Conservation (phyloP, 1,140 invertebrate species). For the Triops cancriformis region DNA sequence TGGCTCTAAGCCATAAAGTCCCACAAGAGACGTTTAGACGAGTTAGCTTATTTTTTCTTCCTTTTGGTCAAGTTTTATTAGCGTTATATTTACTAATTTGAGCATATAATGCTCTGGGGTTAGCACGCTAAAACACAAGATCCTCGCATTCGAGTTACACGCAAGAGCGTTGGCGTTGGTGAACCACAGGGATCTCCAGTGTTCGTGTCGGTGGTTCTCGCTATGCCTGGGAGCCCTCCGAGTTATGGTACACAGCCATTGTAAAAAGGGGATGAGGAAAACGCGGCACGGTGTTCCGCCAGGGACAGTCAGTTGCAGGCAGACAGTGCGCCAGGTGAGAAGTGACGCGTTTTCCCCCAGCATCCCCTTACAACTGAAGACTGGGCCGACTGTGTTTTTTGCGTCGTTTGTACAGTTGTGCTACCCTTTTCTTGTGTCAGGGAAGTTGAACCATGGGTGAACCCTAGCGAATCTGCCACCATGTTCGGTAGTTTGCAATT, state of each 20-base stretch:
- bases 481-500: conserved; percentile 18
- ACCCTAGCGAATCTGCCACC: not conserved
- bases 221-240: conserved; percentile 2
- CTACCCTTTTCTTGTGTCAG: not conserved
- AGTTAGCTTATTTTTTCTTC: not conserved
- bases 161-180: not conserved
- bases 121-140: not conserved
- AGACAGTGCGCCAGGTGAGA: conserved; percentile 2
- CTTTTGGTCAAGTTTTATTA: not conserved
- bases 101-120: conserved; percentile 5
- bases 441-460: not conserved
- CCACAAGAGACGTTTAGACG: not conserved
- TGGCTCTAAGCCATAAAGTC: not conserved
- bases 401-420: not conserved
- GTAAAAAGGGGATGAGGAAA: not conserved
- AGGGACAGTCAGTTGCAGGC: not conserved
- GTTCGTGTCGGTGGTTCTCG: not conserved
- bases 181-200: not conserved
- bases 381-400: not conserved
- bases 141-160: not conserved
- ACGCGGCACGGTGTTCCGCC: not conserved
- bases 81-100: conserved; percentile 10
- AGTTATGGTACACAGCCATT: not conserved
- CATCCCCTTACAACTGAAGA: not conserved
- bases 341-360: not conserved